phyloP scores from a whole-genome alignment of 1,140 invertebrate genomes.

The Diabrotica virgifera region DNA sequence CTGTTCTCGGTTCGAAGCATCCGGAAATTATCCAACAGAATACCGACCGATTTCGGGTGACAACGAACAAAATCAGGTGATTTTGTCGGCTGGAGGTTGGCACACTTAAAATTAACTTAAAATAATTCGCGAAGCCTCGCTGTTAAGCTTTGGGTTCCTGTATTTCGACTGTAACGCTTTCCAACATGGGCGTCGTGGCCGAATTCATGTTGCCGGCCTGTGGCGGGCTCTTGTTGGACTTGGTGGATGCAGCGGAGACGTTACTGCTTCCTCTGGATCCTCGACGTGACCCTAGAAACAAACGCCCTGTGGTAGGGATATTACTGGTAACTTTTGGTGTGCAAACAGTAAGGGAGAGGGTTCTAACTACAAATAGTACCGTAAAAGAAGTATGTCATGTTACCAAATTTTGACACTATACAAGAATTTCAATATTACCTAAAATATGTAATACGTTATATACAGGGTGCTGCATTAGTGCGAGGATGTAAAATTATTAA shows the following conservation, averaged over 20 bases:
- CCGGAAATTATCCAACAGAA: constrained; percentile 7
- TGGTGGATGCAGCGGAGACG: constrained; percentile 59
- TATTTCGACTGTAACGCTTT: constrained; percentile 59
- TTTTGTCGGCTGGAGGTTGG: no score
- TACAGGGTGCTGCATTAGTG: no score
- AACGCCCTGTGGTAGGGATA: constrained; percentile 45
- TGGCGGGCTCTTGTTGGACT: constrained; percentile 54
- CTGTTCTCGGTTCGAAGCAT: constrained; percentile 11
- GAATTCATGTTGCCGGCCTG: constrained; percentile 39
- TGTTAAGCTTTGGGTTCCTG: constrained; percentile 40
- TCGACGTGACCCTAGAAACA: constrained; percentile 62
- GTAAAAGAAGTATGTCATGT: neutral
- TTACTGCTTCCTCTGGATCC: constrained; percentile 66
- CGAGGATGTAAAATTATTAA: no score
- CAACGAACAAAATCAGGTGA: no score
- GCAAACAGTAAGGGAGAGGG: neutral
- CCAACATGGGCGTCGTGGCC: constrained; percentile 51
- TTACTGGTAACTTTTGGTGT: constrained; percentile 6
- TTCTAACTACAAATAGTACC: neutral
- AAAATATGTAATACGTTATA: no score
- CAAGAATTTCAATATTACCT: no score
- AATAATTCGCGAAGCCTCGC: constrained; percentile 13
- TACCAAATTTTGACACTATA: no score
- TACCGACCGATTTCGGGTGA: no score
- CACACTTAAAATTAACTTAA: neutral